These are phyloP conservation scores for Misgurnus mizolepis DNA, from an alignment of 2,113 vertebrate genomes.

Conservation along the genomic window DNA sequence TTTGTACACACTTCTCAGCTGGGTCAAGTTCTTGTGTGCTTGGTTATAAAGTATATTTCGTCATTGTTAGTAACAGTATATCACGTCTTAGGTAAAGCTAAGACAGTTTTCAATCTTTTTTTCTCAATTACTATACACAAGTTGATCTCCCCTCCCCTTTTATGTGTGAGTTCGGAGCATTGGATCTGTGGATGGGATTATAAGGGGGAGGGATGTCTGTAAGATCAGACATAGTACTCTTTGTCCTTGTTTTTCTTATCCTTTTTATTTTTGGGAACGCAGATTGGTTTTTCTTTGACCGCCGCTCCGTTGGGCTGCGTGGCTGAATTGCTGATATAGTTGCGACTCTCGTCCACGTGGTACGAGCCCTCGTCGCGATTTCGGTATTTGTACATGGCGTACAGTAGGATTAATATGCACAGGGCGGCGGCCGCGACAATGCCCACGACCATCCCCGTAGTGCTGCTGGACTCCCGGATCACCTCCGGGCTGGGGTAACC, in stretches of 20 bases:
- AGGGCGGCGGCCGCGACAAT: slow-evolving; percentile 95
- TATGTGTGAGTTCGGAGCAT: slow-evolving; percentile 38
- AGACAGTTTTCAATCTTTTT: slow-evolving; percentile 71
- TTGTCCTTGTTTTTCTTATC: slow-evolving; percentile 99
- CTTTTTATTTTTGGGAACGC: slow-evolving; percentile 95
- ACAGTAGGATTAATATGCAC: slow-evolving; percentile 99
- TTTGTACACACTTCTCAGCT: slow-evolving; percentile 62
- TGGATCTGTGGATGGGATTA: slow-evolving; percentile 38
- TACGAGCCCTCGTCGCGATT: slow-evolving; percentile 98
- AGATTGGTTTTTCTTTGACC: slow-evolving; percentile 95
- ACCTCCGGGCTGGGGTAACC: slow-evolving; percentile 89
- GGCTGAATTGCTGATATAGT: slow-evolving; percentile 99
- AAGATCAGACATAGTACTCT: slow-evolving; percentile 98
- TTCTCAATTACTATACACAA: slow-evolving; percentile 60
- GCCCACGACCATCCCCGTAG: slow-evolving; percentile 98
- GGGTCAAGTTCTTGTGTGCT: slow-evolving; percentile 78
- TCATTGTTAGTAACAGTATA: slow-evolving; percentile 72
- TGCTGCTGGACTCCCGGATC: slow-evolving; percentile 96
- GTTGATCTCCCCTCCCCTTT: slow-evolving; percentile 42
- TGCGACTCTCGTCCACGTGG: slow-evolving; percentile 98
- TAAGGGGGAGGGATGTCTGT: slow-evolving; percentile 35
- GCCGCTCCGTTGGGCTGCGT: slow-evolving; percentile 95
- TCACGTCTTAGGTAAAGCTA: slow-evolving; percentile 89
- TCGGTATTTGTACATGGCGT: slow-evolving; percentile 99
- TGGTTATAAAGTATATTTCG: slow-evolving; percentile 86